These are phyloP conservation scores for Hippocampus comes DNA, from an alignment of 2,113 vertebrate genomes.

Conservation along the genomic window DNA sequence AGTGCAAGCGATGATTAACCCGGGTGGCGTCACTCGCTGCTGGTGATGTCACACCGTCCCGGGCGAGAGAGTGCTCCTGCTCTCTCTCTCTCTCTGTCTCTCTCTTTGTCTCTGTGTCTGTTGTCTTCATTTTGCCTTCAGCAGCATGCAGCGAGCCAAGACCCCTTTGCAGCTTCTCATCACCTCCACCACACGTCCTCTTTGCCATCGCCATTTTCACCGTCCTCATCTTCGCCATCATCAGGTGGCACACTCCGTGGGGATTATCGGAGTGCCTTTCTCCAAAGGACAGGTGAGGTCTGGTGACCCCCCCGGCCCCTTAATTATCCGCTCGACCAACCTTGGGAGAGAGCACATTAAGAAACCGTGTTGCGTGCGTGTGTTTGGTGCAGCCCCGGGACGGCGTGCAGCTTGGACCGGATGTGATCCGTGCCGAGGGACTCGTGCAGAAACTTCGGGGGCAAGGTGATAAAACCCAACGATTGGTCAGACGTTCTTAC, in stretches of 20 bases:
- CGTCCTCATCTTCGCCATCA: constrained; percentile 13
- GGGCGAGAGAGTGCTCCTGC: not conserved
- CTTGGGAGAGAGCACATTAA: not conserved
- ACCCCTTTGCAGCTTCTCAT: constrained; percentile 25
- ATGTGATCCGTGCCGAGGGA: constrained; percentile 62
- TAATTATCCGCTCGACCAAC: not conserved
- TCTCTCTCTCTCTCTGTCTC: too few species aligned
- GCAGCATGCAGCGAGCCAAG: not conserved
- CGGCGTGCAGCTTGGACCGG: constrained; percentile 68
- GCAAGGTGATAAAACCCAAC: constrained; percentile 41
- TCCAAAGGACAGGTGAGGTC: constrained; percentile 69
- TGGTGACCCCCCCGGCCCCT: too few species aligned
- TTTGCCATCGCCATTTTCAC: constrained; percentile 11
- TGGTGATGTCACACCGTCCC: not conserved
- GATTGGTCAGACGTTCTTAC: too few species aligned
- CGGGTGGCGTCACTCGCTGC: not conserved
- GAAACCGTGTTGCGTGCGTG: not conserved
- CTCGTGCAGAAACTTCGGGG: constrained; percentile 55
- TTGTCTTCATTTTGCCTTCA: not conserved
- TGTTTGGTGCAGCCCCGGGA: constrained; percentile 45
- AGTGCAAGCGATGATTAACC: not conserved
- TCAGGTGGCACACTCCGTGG: constrained; percentile 30
- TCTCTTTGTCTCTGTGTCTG: not conserved
- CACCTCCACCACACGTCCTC: constrained; percentile 9
- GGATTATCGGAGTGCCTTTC: constrained; percentile 73